Evolutionary conservation across 1,140 invertebrate species (phyloP).

Genomic region (Piezodorus guildinii): DNA sequence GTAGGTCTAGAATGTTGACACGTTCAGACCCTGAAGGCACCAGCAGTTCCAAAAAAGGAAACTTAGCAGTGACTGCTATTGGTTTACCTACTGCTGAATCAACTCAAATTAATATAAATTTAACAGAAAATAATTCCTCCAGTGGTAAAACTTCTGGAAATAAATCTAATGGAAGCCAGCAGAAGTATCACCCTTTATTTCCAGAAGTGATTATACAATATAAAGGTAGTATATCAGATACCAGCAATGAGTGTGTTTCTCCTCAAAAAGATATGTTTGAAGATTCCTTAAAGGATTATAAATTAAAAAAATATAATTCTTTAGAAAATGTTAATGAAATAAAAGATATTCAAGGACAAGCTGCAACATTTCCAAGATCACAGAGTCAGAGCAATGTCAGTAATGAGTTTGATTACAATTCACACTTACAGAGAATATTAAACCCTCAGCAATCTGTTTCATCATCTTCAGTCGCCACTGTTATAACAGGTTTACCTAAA

Average conservation of each 20-base stretch:
- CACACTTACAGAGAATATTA: slow-evolving; percentile 5
- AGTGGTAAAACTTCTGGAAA: slow-evolving; percentile 8
- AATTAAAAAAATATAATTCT: slow-evolving; percentile 24
- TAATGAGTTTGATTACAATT: slow-evolving; percentile 5
- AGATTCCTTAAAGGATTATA: background rate
- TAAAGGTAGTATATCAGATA: background rate
- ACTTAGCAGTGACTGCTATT: background rate
- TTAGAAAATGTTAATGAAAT: slow-evolving; percentile 21
- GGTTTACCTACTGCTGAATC: slow-evolving; percentile 23
- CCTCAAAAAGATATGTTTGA: background rate
- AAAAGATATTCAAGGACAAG: background rate
- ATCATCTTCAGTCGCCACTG: slow-evolving; percentile 26
- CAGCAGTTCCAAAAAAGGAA: background rate
- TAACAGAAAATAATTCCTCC: background rate
- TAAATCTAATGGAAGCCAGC: background rate
- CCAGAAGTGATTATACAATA: slow-evolving; percentile 22
- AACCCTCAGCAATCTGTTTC: slow-evolving; percentile 24
- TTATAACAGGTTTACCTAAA: slow-evolving; percentile 21
- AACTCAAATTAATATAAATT: slow-evolving; percentile 20
- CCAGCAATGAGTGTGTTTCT: background rate
- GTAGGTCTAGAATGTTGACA: slow-evolving; percentile 31
- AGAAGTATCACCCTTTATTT: slow-evolving; percentile 7
- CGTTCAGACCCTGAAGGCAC: slow-evolving; percentile 37
- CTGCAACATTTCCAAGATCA: slow-evolving; percentile 21
- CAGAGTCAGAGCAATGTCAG: slow-evolving; percentile 23